phyloP scores from a whole-genome alignment of 2,888 invertebrate genomes.

The Drosophila austrosaltans region DNA sequence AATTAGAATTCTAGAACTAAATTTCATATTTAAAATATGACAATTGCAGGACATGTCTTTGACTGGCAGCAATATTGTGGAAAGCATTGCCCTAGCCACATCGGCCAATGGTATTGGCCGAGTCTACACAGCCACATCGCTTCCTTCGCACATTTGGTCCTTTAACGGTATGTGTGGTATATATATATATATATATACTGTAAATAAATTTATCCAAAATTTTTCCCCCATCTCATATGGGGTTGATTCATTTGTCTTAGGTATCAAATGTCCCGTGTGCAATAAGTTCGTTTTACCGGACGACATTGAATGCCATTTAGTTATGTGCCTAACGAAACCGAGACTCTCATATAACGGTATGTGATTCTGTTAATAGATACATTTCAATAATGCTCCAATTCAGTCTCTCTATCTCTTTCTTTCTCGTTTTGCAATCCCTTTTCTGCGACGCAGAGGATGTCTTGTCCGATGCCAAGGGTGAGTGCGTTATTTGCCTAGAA shows the following conservation, averaged over 20 bases:
- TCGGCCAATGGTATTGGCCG: constrained; percentile 86
- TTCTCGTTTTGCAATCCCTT: background rate
- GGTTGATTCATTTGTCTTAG: constrained; percentile 84
- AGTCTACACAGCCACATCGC: constrained; percentile 93
- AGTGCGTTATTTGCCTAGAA: constrained; percentile 99
- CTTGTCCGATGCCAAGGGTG: constrained; percentile 97
- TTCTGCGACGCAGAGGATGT: constrained; percentile 92
- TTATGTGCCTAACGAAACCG: constrained; percentile 99
- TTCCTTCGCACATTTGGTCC: constrained; percentile 96
- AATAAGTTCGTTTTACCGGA: constrained; percentile 99
- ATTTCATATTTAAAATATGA: background rate
- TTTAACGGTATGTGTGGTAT: constrained; percentile 89
- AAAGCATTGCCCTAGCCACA: constrained; percentile 82
- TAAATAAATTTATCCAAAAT: background rate
- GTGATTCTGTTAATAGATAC: constrained; percentile 28
- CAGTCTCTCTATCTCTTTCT: background rate
- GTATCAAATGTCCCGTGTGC: constrained; percentile 99
- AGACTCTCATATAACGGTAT: constrained; percentile 99
- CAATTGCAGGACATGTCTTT: constrained; percentile 70
- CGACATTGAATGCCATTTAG: constrained; percentile 99
- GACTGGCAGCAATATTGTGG: constrained; percentile 81
- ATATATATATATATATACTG: background rate
- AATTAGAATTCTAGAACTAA: too few species aligned
- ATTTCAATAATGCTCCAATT: constrained; percentile 64
- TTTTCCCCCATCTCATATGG: background rate